Conservation (phyloP, 1,140 invertebrate species). For the Leptinotarsa lineolata region DNA sequence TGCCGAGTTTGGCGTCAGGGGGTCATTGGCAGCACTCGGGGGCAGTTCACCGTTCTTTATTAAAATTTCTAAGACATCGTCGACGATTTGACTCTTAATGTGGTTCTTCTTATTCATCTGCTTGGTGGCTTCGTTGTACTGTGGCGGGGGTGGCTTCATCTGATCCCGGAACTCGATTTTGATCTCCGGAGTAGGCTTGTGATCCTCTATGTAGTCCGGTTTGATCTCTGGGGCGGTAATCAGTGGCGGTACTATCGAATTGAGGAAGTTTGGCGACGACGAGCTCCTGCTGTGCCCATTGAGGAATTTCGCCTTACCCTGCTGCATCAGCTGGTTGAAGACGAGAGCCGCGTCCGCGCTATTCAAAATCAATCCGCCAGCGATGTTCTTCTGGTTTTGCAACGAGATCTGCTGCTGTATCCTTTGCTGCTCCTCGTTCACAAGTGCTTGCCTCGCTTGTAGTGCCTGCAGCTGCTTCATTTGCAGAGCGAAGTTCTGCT, state of each 20-base stretch:
- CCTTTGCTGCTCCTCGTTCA: slow-evolving; percentile 50
- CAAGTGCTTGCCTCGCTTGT: slow-evolving; percentile 46
- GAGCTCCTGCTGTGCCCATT: slow-evolving; percentile 55
- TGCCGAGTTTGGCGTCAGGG: slow-evolving; percentile 69
- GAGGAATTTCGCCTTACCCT: slow-evolving; percentile 51
- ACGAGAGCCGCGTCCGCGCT: slow-evolving; percentile 51
- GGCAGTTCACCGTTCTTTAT: slow-evolving; percentile 92
- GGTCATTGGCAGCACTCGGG: slow-evolving; percentile 81
- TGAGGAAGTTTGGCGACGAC: slow-evolving; percentile 61
- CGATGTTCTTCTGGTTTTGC: slow-evolving; percentile 52
- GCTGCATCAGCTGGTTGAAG: slow-evolving; percentile 55
- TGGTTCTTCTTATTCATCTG: slow-evolving; percentile 64
- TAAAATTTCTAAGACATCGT: slow-evolving; percentile 93
- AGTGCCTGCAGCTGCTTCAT: slow-evolving; percentile 54
- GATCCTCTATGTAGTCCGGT: slow-evolving; percentile 41
- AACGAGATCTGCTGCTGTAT: slow-evolving; percentile 55
- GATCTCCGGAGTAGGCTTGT: slow-evolving; percentile 49
- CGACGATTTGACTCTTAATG: slow-evolving; percentile 85
- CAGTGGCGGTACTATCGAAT: slow-evolving; percentile 53
- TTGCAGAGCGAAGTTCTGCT: slow-evolving; percentile 48
- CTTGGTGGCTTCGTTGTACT: slow-evolving; percentile 75
- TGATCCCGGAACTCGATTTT: slow-evolving; percentile 54
- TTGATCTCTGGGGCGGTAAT: slow-evolving; percentile 40
- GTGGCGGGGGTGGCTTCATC: slow-evolving; percentile 63
- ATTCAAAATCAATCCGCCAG: slow-evolving; percentile 48